phyloP scores from a whole-genome alignment of 1,140 invertebrate genomes.

The Scaptomyza pallida region DNA sequence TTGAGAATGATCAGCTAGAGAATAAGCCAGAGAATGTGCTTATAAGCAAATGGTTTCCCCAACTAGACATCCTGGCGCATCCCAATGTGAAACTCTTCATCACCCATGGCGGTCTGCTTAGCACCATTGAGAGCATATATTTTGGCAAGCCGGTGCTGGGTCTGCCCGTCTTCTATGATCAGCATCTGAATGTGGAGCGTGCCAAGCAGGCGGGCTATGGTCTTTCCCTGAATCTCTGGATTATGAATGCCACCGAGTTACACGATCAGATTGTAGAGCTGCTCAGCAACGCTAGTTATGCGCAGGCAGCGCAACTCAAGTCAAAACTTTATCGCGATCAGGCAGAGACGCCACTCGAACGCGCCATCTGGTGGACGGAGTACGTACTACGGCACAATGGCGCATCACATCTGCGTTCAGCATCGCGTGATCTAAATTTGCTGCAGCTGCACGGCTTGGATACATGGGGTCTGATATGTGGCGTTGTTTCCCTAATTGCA shows the following conservation, averaged over 20 bases:
- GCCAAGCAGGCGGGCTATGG: constrained; percentile 85
- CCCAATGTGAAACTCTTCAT: constrained; percentile 89
- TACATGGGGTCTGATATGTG: constrained; percentile 50
- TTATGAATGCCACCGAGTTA: constrained; percentile 36
- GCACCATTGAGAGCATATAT: constrained; percentile 89
- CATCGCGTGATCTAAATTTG: constrained; percentile 57
- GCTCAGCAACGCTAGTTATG: constrained; percentile 48
- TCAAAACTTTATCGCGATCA: constrained; percentile 85
- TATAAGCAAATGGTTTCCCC: constrained; percentile 88
- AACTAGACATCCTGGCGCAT: constrained; percentile 89
- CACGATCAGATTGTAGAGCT: constrained; percentile 38
- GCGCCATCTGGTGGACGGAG: constrained; percentile 89
- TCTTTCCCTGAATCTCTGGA: constrained; percentile 60
- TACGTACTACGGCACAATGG: constrained; percentile 86
- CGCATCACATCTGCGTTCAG: constrained; percentile 63
- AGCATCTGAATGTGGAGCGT: constrained; percentile 85
- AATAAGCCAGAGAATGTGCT: constrained; percentile 87
- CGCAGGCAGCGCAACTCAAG: constrained; percentile 40
- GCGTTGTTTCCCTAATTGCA: not conserved
- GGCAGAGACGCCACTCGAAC: constrained; percentile 86
- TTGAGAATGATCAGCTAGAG: constrained; percentile 85
- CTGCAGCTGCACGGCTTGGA: constrained; percentile 86
- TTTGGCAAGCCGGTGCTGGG: constrained; percentile 89
- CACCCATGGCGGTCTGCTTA: constrained; percentile 89
- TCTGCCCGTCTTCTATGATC: constrained; percentile 89